phyloP scores from a whole-genome alignment of 2,797 vertebrate species.

The Cynopterus sphinx region DNA sequence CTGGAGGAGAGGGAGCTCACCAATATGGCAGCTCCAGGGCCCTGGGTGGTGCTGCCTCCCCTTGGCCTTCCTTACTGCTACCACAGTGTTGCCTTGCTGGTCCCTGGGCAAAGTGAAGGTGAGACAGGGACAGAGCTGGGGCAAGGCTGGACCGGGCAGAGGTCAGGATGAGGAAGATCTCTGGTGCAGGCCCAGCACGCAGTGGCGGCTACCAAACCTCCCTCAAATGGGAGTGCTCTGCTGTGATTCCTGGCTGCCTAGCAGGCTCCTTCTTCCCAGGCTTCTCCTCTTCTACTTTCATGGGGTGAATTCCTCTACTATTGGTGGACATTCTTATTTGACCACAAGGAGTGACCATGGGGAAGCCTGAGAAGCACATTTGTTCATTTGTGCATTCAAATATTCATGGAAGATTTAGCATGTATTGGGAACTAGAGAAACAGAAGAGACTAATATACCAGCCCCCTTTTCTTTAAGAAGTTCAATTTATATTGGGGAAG shows the following conservation, averaged over 20 bases:
- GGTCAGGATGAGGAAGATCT: neutral
- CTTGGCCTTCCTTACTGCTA: neutral
- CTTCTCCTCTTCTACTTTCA: neutral
- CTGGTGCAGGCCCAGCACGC: neutral
- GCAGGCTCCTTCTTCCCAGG: neutral
- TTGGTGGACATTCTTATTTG: neutral
- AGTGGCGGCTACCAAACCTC: neutral
- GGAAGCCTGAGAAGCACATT: neutral
- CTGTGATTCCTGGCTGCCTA: neutral
- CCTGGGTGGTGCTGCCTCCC: neutral
- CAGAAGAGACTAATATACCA: neutral
- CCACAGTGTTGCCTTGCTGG: neutral
- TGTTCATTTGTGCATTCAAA: neutral
- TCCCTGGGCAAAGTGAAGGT: neutral
- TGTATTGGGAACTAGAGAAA: neutral
- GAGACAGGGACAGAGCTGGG: neutral
- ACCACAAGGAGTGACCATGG: neutral
- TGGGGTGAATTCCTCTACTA: neutral
- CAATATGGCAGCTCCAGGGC: neutral
- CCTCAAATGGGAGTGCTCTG: neutral
- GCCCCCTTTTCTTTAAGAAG: neutral
- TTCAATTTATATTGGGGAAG: neutral
- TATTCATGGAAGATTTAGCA: neutral
- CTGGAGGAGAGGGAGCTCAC: neutral
- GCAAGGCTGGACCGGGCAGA: neutral